These are phyloP conservation scores for Scomber japonicus DNA, from an alignment of 2,113 vertebrate genomes.

Conservation along the genomic window DNA sequence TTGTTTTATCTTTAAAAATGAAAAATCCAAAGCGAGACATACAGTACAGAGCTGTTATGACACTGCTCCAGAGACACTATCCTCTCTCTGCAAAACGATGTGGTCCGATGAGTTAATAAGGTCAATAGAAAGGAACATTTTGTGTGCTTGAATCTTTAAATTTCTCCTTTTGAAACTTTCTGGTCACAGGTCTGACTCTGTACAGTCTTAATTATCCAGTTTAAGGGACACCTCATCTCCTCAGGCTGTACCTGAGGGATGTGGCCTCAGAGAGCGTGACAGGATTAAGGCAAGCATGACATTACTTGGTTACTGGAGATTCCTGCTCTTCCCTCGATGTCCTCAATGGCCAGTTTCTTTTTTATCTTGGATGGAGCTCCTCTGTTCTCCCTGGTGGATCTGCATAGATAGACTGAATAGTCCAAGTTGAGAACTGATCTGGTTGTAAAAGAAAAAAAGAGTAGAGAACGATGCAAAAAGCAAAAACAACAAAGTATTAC, in stretches of 20 bases:
- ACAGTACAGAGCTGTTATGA: background rate
- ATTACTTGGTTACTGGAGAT: constrained; percentile 34
- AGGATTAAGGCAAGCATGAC: constrained; percentile 47
- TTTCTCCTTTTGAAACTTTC: constrained; percentile 11
- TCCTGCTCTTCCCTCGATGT: constrained; percentile 33
- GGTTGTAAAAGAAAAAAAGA: constrained; percentile 1
- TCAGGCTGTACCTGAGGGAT: constrained; percentile 21
- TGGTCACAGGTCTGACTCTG: background rate
- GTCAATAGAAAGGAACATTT: constrained; percentile 26
- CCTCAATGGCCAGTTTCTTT: constrained; percentile 1
- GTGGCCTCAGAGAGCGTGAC: constrained; percentile 30
- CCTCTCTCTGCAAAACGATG: background rate
- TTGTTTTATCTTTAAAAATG: background rate
- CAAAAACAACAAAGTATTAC: background rate
- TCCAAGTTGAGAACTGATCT: constrained; percentile 14
- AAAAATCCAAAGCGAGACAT: background rate
- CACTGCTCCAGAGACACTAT: background rate
- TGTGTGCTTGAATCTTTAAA: constrained; percentile 31
- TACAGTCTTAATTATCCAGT: constrained; percentile 39
- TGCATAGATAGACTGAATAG: constrained; percentile 7
- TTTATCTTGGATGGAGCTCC: constrained; percentile 26
- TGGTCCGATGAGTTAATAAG: background rate
- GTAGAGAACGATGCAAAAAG: background rate
- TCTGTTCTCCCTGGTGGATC: background rate
- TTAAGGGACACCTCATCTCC: constrained; percentile 44